Base-by-base conservation (phyloP, 2,113 vertebrate species). In the Grus americana region DNA sequence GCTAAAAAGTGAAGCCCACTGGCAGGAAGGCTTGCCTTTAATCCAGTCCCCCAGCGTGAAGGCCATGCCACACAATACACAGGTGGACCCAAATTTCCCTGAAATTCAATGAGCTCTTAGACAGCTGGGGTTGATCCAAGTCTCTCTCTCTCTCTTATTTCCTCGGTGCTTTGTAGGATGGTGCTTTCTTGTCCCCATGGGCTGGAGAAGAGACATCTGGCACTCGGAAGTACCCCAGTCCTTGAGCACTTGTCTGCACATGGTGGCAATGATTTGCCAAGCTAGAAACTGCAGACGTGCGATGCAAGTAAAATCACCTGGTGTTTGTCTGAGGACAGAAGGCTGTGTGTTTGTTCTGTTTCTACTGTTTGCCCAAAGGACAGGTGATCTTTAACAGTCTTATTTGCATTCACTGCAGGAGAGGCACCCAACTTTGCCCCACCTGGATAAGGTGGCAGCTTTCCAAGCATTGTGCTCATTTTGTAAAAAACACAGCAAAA, bases 331-430 rank as follows among this genome's bases (percentile, higher is more conserved):
- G 84, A 76, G 54, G 63, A 79, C 66, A 91, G 79, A 82, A 87
- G 22, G 65, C 76, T 93, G 93, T 5, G 2, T 76, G 50, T 90
- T 86, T 93, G 59, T 23, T 96, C 79, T 92, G 29, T 27, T 86
- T 61, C 72, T 93, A 21, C 75, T 94, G 59, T 79, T 96, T 86
- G 83, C 94, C 62, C 71, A 94, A 93, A 66, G 61, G 34, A 73
- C 86, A 84, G 76, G 62, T 93, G 90, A 94, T 85, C 83, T 86
- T 61, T 92, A 95, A 85, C 59, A 36, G 32, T 20, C 18, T 86
- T 61, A 62, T 82, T 65, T 97, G n/a, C 52, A 68, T 49, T 81
- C 38, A 32, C 46, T 61, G 61, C 66, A 79, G 75, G 36, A 79
- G 34, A 58, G 63, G 49, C 71, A 42, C 80, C 80, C 81, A 79